phyloP scores from a whole-genome alignment of 37 sponge, comb jelly and placozoan species.

The Tethya wilhelma region DNA sequence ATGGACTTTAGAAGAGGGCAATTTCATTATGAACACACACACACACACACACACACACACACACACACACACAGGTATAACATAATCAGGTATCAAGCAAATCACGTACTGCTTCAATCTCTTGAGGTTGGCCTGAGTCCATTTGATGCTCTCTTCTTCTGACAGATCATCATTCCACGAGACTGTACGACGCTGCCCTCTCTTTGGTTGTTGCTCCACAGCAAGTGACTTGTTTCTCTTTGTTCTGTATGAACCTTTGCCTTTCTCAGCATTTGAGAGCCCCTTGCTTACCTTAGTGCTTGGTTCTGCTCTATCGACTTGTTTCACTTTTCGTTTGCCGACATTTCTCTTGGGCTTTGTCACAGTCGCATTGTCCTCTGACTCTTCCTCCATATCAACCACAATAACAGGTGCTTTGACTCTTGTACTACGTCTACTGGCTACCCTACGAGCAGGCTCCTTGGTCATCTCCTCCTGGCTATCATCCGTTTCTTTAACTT shows the following conservation, averaged over 20 bases:
- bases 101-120: neutral
- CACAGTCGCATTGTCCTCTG: too few relatives aligned
- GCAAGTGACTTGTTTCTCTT: neutral
- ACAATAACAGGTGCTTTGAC: too few relatives aligned
- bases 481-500: neutral
- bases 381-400: too few relatives aligned
- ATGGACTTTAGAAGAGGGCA: too few relatives aligned
- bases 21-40: too few relatives aligned
- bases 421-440: too few relatives aligned
- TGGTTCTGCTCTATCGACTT: neutral
- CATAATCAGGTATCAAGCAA: neutral
- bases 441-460: too few relatives aligned
- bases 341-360: too few relatives aligned
- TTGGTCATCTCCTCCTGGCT: neutral
- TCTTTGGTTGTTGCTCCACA: neutral
- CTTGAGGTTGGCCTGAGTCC: neutral
- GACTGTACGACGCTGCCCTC: neutral
- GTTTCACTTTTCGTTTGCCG: neutral
- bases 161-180: neutral
- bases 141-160: neutral
- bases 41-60: neutral
- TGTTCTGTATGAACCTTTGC: neutral
- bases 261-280: neutral
- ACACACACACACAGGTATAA: neutral
- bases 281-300: neutral